Evolutionary conservation across 2,888 invertebrate genomes (phyloP).

Genomic region (Cheilosia vernalis): DNA sequence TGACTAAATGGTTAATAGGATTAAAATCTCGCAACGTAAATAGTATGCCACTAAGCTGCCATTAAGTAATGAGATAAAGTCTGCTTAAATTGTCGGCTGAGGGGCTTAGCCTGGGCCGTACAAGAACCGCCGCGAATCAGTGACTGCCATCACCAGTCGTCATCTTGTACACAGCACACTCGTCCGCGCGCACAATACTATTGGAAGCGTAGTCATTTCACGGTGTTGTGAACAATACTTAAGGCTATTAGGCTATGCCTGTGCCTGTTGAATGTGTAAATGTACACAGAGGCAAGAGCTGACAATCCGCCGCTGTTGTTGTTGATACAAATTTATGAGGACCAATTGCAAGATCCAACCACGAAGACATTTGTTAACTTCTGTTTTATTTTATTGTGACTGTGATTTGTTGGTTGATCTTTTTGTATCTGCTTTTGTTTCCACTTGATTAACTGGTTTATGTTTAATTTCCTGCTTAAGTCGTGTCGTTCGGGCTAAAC

Average conservation of each 20-base stretch:
- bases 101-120: conserved; percentile 7
- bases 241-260: conserved; percentile 42
- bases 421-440: neutral
- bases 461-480: conserved; percentile 41
- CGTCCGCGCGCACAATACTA: conserved; percentile 24
- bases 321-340: conserved; percentile 62
- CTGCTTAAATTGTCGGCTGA: conserved; percentile 60
- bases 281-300: conserved; percentile 25
- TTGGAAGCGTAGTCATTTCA: conserved; percentile 66
- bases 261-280: conserved; percentile 9
- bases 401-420: conserved; percentile 39
- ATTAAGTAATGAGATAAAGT: conserved; percentile 75
- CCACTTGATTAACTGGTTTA: conserved; percentile 32
- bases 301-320: conserved; percentile 13
- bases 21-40: conserved; percentile 74
- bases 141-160: conserved; percentile 47
- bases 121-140: conserved; percentile 55
- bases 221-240: conserved; percentile 67
- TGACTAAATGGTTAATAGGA: conserved; percentile 73
- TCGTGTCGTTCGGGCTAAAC: conserved; percentile 14
- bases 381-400: conserved; percentile 49
- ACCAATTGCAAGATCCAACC: conserved; percentile 48
- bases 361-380: conserved; percentile 59
- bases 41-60: conserved; percentile 73
- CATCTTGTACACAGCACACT: conserved; percentile 14